Evolutionary conservation across 2,888 invertebrate genomes (phyloP).

Genomic region (Hirtodrosophila confusa): DNA sequence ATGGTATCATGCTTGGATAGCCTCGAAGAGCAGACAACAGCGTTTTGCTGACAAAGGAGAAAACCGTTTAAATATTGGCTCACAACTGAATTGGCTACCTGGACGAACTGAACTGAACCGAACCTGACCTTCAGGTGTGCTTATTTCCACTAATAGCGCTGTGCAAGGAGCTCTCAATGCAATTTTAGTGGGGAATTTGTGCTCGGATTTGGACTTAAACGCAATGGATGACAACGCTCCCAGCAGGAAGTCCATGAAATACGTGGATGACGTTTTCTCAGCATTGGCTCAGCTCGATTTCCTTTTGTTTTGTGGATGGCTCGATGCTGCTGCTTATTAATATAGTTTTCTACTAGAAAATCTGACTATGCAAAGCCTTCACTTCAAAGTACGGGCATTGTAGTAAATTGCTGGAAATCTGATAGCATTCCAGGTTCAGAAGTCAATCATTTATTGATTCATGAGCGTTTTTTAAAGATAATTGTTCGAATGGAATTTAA

Average conservation of each 20-base stretch:
- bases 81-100: neutral
- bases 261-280: neutral
- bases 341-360: no score
- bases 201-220: slow-evolving; percentile 10
- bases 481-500: no score
- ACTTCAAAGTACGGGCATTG: no score
- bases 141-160: slow-evolving; percentile 36
- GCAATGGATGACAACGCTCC: slow-evolving; percentile 4
- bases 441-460: no score
- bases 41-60: neutral
- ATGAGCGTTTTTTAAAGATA: no score
- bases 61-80: slow-evolving; percentile 6
- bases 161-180: neutral
- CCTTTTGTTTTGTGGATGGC: no score
- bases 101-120: neutral
- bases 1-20: neutral
- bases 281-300: no score
- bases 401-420: no score
- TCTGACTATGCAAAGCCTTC: no score
- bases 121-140: slow-evolving; percentile 15
- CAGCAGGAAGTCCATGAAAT: neutral
- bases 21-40: slow-evolving; percentile 5
- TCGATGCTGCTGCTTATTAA: no score
- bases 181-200: slow-evolving; percentile 16
- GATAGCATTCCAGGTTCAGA: no score